Base-by-base conservation (phyloP, 1,140 invertebrate genomes). In the Ceratina australensis region DNA sequence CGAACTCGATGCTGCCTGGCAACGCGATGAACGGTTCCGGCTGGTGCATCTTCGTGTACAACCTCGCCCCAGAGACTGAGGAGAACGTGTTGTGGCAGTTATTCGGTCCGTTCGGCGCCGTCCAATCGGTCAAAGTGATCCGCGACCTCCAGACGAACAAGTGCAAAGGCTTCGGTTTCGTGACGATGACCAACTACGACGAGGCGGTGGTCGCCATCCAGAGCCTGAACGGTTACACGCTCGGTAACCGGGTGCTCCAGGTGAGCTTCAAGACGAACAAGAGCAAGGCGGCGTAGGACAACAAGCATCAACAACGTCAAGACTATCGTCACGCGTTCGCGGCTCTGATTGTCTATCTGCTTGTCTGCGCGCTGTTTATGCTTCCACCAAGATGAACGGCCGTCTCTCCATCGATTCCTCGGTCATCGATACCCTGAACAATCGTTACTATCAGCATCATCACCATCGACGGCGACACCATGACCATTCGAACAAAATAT, bases 81-180 rank as follows among this genome's bases (percentile, higher is more conserved):
- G 99, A 99, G 92, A 98, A 98, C 92, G 97, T 99, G 57, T 94
- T 99, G 71, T 99, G 99, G 99, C 98, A 99, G 91, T 93, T 99
- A 82, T 99, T 99, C 93, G 99, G 98, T 4, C 99, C 98, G 5
- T 99, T 99, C 92, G 99, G 99, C 73, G 98, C 98, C 78, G 98
- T 99, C 73, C 98, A 99, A 92, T 98, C 97, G 89, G 98, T 99
- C 47, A 99, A 99, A 94, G 97, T 98, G 67, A 99, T 99, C 88
- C 95, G 98, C 79, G 98, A 99, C 93, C 94, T 98, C 88, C 97
- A 99, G 92, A 99, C 98, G 79, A 98, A 99, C 93, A 99, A 99
- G 93, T 99, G 99, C 95, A 99, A 99, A 93, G 99, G 99, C 85
- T 99, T 99, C 92, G 99, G 98, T n/a, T 99, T 99, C 93, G 98